Evolutionary conservation across 2,113 vertebrate species (phyloP).

Genomic region (Carassius gibelio): DNA sequence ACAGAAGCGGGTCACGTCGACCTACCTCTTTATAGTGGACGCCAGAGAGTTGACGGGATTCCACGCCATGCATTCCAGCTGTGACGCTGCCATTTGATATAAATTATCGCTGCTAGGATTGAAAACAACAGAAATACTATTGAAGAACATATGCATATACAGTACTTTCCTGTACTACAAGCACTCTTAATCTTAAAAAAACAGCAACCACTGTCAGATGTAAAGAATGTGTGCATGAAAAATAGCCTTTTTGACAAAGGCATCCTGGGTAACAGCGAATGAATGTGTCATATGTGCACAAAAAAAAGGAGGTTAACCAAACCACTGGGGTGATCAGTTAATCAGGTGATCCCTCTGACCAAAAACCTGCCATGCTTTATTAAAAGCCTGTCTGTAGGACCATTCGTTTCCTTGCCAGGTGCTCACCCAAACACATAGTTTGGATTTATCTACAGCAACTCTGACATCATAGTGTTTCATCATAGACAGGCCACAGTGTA

Average conservation of each 20-base stretch:
- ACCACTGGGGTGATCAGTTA: constrained; percentile 45
- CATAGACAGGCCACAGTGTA: constrained; percentile 56
- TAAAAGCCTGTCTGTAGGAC: constrained; percentile 48
- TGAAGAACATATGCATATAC: constrained; percentile 18
- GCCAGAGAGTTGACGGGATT: constrained; percentile 89
- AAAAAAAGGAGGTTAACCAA: constrained; percentile 20
- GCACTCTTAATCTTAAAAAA: constrained; percentile 15
- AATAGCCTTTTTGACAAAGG: constrained; percentile 32
- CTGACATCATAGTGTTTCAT: constrained; percentile 57
- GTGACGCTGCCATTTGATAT: constrained; percentile 92
- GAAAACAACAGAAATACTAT: constrained; percentile 58
- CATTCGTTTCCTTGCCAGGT: constrained; percentile 58
- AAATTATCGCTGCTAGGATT: constrained; percentile 87
- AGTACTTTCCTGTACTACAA: constrained; percentile 15
- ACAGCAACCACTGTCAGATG: neutral
- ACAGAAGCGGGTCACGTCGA: constrained; percentile 44
- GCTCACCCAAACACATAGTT: constrained; percentile 56
- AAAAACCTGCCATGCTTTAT: constrained; percentile 54
- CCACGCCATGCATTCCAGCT: constrained; percentile 95
- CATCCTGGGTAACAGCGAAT: constrained; percentile 49
- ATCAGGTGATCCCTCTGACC: constrained; percentile 50
- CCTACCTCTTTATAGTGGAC: constrained; percentile 91
- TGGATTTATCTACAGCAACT: constrained; percentile 65
- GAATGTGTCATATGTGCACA: constrained; percentile 38
- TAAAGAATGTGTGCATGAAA: constrained; percentile 38